Percentiles rank a stretch among this genome's conserved stretches.
Conservation (phyloP, 2,113 vertebrate species). For the Archocentrus centrarchus region DNA sequence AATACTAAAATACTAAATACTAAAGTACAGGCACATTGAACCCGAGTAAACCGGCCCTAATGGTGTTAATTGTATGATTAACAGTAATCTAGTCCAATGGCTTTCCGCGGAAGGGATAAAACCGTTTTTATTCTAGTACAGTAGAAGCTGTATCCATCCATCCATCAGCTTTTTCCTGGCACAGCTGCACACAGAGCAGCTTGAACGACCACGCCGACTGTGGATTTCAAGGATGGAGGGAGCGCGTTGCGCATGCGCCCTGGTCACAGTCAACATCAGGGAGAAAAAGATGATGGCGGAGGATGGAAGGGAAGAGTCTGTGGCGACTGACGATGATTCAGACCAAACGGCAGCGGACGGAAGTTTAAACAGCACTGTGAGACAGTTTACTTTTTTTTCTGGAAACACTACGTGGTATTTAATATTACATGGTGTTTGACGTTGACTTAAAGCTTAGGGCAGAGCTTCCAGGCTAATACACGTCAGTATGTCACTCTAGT, state of each 20-base stretch:
- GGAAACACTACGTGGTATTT: not conserved
- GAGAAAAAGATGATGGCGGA: constrained; percentile 74
- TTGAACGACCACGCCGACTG: not conserved
- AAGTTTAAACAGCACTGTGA: constrained; percentile 56
- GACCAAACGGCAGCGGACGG: constrained; percentile 51
- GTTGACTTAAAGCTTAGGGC: not conserved
- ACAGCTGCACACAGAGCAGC: too few relatives aligned
- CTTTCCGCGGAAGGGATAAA: too few relatives aligned
- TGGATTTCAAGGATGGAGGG: not conserved
- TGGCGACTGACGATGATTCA: constrained; percentile 63
- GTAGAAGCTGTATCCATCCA: too few relatives aligned
- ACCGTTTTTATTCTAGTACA: too few relatives aligned
- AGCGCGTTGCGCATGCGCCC: constrained; percentile 62
- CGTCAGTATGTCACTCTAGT: not conserved
- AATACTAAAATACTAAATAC: too few relatives aligned
- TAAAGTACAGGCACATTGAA: too few relatives aligned
- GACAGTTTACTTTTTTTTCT: not conserved
- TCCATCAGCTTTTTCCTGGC: not conserved
- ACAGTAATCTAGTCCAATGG: too few relatives aligned
- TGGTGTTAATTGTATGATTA: too few relatives aligned
- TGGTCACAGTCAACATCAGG: not conserved
- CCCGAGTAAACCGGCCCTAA: too few relatives aligned
- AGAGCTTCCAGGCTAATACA: not conserved
- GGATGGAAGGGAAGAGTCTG: constrained; percentile 64
- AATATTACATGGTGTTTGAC: too few relatives aligned